These are phyloP conservation scores for Coilia nasus DNA, from an alignment of 2,797 vertebrate species.

Conservation along the genomic window DNA sequence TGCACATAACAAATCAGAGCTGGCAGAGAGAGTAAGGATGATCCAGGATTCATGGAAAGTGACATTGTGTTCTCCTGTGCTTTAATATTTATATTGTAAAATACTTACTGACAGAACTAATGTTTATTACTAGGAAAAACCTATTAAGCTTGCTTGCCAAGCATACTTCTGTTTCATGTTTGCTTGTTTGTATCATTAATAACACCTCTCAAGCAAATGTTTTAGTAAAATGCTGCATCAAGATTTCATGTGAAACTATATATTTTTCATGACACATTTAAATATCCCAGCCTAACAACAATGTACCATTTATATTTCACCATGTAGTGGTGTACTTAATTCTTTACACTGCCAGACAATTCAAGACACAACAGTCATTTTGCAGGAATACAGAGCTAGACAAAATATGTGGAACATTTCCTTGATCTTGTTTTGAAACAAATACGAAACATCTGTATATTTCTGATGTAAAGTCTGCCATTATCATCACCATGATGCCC, in stretches of 20 bases:
- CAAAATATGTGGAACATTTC: conserved; percentile 57
- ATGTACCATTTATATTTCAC: conserved; percentile 79
- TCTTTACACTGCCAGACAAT: conserved; percentile 66
- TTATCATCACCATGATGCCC: background rate
- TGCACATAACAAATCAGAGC: background rate
- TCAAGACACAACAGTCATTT: conserved; percentile 60
- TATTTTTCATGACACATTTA: conserved; percentile 83
- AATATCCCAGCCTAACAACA: conserved; percentile 79
- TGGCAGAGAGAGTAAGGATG: conserved; percentile 57
- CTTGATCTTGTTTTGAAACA: conserved; percentile 55
- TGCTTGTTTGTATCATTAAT: conserved; percentile 82
- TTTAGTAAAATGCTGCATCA: conserved; percentile 79
- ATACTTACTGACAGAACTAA: conserved; percentile 71
- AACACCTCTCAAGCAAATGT: conserved; percentile 76
- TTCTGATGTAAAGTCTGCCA: background rate
- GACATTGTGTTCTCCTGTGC: conserved; percentile 36
- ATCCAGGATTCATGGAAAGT: conserved; percentile 68
- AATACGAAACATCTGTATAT: conserved; percentile 57
- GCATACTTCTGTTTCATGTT: conserved; percentile 64
- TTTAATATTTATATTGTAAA: conserved; percentile 77
- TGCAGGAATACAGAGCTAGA: conserved; percentile 36
- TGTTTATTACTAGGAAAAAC: conserved; percentile 70
- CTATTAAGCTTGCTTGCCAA: conserved; percentile 67
- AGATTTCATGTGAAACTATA: conserved; percentile 79
- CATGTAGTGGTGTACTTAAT: conserved; percentile 73